Percentiles rank a stretch among this genome's conserved stretches.
Conservation (phyloP, 2,113 vertebrate genomes). For the Ictalurus punctatus region DNA sequence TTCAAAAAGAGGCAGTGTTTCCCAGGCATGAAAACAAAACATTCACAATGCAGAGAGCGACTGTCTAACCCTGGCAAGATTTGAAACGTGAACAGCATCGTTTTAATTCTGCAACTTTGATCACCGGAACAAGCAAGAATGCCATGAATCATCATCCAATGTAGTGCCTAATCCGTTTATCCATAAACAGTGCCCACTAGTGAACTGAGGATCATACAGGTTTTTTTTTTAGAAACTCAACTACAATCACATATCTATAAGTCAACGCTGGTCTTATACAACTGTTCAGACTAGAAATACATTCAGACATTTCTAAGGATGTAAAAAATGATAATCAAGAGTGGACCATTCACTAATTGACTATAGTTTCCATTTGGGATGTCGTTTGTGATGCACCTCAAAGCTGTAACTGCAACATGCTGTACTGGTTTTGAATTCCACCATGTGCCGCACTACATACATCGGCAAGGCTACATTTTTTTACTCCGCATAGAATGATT, state of each 20-base stretch:
- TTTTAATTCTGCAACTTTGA: constrained; percentile 47
- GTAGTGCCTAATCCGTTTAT: constrained; percentile 31
- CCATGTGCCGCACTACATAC: background rate
- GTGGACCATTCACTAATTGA: background rate
- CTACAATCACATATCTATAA: background rate
- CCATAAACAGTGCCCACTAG: background rate
- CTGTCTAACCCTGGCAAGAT: constrained; percentile 25
- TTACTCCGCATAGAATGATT: background rate
- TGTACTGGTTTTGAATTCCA: background rate
- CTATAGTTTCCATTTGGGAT: background rate
- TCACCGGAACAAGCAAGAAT: constrained; percentile 17
- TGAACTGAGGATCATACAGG: constrained; percentile 8
- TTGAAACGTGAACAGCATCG: constrained; percentile 26
- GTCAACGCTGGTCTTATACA: background rate
- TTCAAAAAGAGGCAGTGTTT: constrained; percentile 35
- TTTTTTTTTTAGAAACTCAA: background rate
- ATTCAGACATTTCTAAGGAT: background rate
- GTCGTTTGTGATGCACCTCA: background rate
- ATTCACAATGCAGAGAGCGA: constrained; percentile 28
- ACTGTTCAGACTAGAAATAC: background rate
- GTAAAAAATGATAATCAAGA: background rate
- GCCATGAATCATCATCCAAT: constrained; percentile 3
- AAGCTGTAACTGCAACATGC: background rate
- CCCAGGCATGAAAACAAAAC: constrained; percentile 30
- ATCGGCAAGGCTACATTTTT: background rate